A percentile compares a stretch with the other conserved stretches of the same genome.
Evolutionary conservation across 1,140 invertebrate genomes (phyloP).

Genomic region (Arctopsyche grandis): DNA sequence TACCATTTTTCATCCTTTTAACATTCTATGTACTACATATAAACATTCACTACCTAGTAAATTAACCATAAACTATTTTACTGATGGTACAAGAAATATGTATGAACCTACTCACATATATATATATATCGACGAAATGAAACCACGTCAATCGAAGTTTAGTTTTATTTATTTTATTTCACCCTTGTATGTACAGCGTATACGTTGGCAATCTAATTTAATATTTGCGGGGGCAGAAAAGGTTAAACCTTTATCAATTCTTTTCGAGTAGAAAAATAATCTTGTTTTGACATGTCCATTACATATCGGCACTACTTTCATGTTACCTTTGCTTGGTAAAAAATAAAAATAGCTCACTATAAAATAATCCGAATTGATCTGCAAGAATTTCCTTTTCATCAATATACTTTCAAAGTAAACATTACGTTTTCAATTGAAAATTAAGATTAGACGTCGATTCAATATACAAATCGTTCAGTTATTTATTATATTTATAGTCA

Average conservation of each 20-base stretch:
- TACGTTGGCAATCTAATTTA: constrained; percentile 14
- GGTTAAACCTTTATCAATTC: constrained; percentile 30
- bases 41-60: too few species aligned
- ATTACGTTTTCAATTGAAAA: too few species aligned
- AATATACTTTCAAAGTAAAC: too few species aligned
- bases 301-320: neutral
- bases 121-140: neutral
- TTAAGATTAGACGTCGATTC: too few species aligned
- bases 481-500: neutral
- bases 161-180: constrained; percentile 20
- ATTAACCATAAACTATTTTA: too few species aligned
- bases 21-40: too few species aligned
- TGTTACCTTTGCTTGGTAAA: neutral
- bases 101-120: too few species aligned
- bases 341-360: neutral
- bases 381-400: too few species aligned
- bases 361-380: too few species aligned
- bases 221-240: constrained; percentile 6
- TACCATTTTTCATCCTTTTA: too few species aligned
- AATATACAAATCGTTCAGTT: too few species aligned
- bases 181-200: neutral
- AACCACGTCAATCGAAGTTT: neutral
- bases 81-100: too few species aligned
- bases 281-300: constrained; percentile 32
- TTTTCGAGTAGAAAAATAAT: constrained; percentile 25